A percentile compares a stretch with the other conserved stretches of the same genome.
Evolutionary conservation across 2,113 vertebrate genomes (phyloP).

Genomic region (Poicephalus meyeri): DNA sequence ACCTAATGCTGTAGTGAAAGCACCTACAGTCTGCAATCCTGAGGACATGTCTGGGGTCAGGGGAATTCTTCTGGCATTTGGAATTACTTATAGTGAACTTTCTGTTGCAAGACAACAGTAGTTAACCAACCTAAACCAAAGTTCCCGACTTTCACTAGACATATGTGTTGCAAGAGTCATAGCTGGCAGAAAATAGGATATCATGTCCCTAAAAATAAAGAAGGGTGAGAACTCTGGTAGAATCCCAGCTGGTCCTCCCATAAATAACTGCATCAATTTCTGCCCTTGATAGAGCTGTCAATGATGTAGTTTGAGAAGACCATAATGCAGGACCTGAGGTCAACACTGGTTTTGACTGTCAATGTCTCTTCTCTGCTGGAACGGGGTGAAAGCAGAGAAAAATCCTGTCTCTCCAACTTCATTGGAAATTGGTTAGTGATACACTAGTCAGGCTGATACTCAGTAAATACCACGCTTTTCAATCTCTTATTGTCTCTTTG

Average conservation of each 20-base stretch:
- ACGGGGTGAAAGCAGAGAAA: fast-evolving
- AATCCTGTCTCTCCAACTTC: neutral
- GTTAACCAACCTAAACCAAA: neutral
- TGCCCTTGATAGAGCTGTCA: neutral
- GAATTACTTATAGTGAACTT: neutral
- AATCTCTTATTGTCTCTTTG: neutral
- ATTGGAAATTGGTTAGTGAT: neutral
- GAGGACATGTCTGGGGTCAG: fast-evolving
- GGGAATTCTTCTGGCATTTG: neutral
- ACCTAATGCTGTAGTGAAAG: fast-evolving
- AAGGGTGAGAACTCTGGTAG: neutral
- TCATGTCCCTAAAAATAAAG: neutral
- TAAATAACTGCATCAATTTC: neutral
- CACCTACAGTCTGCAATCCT: neutral
- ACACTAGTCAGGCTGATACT: neutral
- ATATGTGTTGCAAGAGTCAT: fast-evolving
- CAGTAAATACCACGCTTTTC: neutral
- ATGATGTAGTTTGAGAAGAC: neutral
- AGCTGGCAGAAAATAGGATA: neutral
- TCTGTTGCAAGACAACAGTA: neutral
- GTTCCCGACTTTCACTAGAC: neutral
- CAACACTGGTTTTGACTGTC: neutral
- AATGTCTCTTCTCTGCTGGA: neutral
- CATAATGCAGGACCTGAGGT: neutral
- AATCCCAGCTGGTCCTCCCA: neutral